Evolutionary conservation across 2,888 invertebrate genomes (phyloP).

Genomic region (Andrena trimmerana): DNA sequence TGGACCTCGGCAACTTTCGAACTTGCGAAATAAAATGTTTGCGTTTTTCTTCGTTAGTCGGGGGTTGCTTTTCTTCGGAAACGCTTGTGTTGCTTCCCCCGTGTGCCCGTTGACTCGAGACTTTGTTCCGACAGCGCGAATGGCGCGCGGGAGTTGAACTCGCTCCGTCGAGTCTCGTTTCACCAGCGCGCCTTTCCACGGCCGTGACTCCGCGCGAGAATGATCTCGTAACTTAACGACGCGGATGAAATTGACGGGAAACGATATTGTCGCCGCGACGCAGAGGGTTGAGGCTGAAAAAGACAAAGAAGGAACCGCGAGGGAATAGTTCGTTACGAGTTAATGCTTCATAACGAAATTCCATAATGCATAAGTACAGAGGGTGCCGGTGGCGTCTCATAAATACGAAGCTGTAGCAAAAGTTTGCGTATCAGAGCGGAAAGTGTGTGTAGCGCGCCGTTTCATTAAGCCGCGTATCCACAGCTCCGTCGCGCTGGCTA

Average conservation of each 20-base stretch:
- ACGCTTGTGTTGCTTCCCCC: slow-evolving; percentile 24
- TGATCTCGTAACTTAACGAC: not conserved
- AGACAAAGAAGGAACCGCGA: not conserved
- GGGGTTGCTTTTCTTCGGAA: slow-evolving; percentile 16
- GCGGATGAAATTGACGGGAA: not conserved
- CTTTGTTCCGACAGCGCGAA: not conserved
- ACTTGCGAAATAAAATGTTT: slow-evolving; percentile 56
- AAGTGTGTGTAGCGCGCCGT: slow-evolving; percentile 42
- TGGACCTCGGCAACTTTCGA: slow-evolving; percentile 14
- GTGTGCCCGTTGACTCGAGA: slow-evolving; percentile 11
- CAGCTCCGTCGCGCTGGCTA: slow-evolving; percentile 29
- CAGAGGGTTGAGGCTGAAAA: no score
- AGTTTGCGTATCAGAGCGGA: slow-evolving; percentile 19
- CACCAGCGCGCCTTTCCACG: not conserved
- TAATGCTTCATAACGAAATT: slow-evolving; percentile 33
- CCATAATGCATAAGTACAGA: slow-evolving; percentile 22
- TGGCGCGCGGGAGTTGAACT: not conserved
- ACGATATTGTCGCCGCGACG: not conserved
- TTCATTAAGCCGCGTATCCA: slow-evolving; percentile 57
- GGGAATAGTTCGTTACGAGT: not conserved
- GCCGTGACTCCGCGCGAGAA: not conserved
- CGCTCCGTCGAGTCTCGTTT: not conserved
- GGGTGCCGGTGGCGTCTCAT: not conserved
- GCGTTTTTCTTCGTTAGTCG: slow-evolving; percentile 51
- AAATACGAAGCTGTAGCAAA: slow-evolving; percentile 18